Evolutionary conservation across 2,888 invertebrate genomes (phyloP), one percentile per base, ranked within the genome.

Genomic region (Cataglyphis cursor): DNA sequence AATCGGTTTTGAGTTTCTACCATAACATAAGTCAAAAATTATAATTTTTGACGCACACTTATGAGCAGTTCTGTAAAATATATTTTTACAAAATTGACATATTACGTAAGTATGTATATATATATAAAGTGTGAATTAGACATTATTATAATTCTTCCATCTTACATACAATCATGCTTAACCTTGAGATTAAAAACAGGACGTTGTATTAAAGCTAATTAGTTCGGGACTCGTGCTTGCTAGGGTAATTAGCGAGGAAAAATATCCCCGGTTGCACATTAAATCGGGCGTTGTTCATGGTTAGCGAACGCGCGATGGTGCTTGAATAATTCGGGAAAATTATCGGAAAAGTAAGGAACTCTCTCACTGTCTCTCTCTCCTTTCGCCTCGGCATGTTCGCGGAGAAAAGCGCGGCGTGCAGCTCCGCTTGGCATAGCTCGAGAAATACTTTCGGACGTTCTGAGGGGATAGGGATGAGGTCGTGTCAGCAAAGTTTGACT

Each of bases 401-500:
- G 57, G 62, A 75, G 68, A 59, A 64, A 80, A 78, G 81, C 80
- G 57, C 82, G 54, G 31, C 44, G 80, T 38, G 44, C 51, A 59
- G 31, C 64, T 44, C 44, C 59, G 74, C n/a, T 57, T 41, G 78
- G 61, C 64, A 65, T 82, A 66, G 76, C 81, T 76, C 44, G 81
- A 76, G 78, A 82, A 82, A 82, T 82, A 82, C 78, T 82, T 82
- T 76, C 28, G 78, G 65, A 82, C 78, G 65, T 78, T 73, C 73
- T 21, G 21, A 41, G 21, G 12, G 31, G 70, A 41, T 41, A 70
- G 72, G 44, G 81, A 72, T 73, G 82, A 80, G 70, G 68, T 81
- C 76, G 84, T 89, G 85, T 87, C 87, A 89, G 89, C 85, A 84
- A 89, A 89, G 86, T 89, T 89, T 87, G 88, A 86, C 86, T 85